A percentile compares a stretch with the other conserved stretches of the same genome.
These are phyloP conservation scores for Rhinoraja longicauda DNA, from an alignment of 2,797 vertebrate species.

Conservation along the genomic window DNA sequence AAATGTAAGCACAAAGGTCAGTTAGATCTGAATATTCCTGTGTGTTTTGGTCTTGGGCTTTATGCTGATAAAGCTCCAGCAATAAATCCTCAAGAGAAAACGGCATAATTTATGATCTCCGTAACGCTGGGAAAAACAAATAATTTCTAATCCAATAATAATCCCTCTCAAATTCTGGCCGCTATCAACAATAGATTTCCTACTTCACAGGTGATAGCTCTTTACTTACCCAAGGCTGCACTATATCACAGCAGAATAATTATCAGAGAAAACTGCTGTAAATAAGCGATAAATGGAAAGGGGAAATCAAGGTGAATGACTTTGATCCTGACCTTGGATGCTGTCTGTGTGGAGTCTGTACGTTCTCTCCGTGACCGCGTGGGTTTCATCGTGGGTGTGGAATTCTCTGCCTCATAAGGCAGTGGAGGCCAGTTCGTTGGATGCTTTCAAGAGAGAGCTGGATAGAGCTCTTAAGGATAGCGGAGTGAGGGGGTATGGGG, in stretches of 20 bases:
- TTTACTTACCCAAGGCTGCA: not conserved
- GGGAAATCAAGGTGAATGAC: not conserved
- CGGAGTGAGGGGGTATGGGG: too few species aligned
- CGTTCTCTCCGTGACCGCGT: too few species aligned
- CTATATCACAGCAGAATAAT: not conserved
- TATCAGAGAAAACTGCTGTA: not conserved
- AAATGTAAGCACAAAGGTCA: not conserved
- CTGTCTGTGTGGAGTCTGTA: too few species aligned
- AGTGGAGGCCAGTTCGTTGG: too few species aligned
- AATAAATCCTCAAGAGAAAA: not conserved
- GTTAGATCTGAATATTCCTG: not conserved
- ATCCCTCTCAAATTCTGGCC: not conserved
- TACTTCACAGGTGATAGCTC: not conserved
- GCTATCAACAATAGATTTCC: not conserved
- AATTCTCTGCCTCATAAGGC: too few species aligned
- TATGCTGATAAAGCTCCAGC: not conserved
- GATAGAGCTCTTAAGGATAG: too few species aligned
- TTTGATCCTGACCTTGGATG: not conserved
- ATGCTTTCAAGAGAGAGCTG: too few species aligned
- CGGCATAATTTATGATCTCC: not conserved
- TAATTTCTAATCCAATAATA: not conserved
- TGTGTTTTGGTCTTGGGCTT: not conserved
- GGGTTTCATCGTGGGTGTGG: too few species aligned
- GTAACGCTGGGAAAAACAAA: not conserved
- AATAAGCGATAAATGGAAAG: not conserved